Base-by-base conservation (phyloP, 2,797 vertebrate species). In the Syngnathus rostellatus region DNA sequence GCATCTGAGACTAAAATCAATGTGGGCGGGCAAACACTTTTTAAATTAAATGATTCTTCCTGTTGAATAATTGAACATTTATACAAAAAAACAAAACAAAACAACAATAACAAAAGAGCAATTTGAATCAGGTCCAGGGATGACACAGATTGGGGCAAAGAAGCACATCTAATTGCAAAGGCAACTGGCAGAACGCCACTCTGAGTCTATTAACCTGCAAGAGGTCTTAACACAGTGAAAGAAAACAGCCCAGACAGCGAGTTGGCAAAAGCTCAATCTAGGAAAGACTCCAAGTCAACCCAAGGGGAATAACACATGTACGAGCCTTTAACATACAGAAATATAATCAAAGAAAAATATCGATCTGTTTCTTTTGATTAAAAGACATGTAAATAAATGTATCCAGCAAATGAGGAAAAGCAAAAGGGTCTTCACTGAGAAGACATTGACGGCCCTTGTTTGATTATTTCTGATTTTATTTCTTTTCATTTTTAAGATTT, bases 181-280 rank as follows among this genome's bases (percentile, higher is more conserved):
- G 40, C n/a, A 45, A 41, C 21, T 43, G 60, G 60, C 40, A 62
- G 40, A 62, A 62, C 25, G 60, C 60, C 60, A 62, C 40, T 25
- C n/a, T 43, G 39, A 62, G 60, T 62, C 58, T 41, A 40, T 41
- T 60, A 40, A 60, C 19, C 39, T 60, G 5, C 5, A 41, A 40
- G 38, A 60, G 58, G 58, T 41, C n/a, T 43, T 23, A 62, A 25
- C 40, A 6, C 60, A 23, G 23, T 62, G 40, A 62, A 23, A 43
- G 9, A 41, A 62, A 45, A 21, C 60, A 62, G 40, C 45, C 60
- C 60, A 23, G 39, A 62, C 12, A 62, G 21, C 10, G 21, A 61
- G 5, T 61, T 61, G 59, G 39, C 59, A 41, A 61, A 61, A 41
- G 59, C 39, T 61, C 59, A 43, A 43, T 2, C 40, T 12, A 23